A percentile compares a stretch with the other conserved stretches of the same genome.
Conservation (phyloP, 2,797 vertebrate genomes). For the Mormyrops attenuatus region DNA sequence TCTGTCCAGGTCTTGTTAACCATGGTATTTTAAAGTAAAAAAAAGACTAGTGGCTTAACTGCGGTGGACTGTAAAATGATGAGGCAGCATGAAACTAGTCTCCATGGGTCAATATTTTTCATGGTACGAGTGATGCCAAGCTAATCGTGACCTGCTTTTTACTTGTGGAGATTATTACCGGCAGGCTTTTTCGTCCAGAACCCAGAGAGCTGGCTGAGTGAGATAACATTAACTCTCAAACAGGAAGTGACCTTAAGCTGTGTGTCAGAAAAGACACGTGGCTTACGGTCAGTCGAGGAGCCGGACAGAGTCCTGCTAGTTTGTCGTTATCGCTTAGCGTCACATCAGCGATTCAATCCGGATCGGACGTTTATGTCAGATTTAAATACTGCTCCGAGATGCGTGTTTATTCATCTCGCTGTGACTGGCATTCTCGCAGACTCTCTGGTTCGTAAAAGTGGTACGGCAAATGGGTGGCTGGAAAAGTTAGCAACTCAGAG, state of each 20-base stretch:
- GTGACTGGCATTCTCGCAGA: background rate
- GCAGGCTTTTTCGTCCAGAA: background rate
- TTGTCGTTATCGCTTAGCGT: background rate
- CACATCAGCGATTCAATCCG: background rate
- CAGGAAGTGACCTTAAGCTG: background rate
- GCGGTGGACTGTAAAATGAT: background rate
- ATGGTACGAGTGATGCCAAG: background rate
- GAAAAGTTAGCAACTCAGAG: constrained; percentile 19
- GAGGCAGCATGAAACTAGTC: background rate
- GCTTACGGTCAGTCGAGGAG: background rate
- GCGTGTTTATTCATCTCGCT: background rate
- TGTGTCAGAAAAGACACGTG: background rate
- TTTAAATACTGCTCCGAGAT: background rate
- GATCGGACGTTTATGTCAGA: background rate
- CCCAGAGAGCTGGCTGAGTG: constrained; percentile 8
- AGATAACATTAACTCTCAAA: background rate
- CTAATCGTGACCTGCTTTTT: background rate
- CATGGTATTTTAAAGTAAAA: background rate
- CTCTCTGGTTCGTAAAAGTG: constrained; percentile 24
- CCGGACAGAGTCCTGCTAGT: background rate
- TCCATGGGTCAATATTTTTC: background rate
- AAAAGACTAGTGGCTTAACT: background rate
- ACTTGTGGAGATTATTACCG: constrained; percentile 15
- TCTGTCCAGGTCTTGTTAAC: background rate
- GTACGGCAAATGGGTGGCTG: constrained; percentile 20